These are phyloP conservation scores for Crioceris asparagi DNA, from an alignment of 2,888 invertebrate species.

Conservation along the genomic window DNA sequence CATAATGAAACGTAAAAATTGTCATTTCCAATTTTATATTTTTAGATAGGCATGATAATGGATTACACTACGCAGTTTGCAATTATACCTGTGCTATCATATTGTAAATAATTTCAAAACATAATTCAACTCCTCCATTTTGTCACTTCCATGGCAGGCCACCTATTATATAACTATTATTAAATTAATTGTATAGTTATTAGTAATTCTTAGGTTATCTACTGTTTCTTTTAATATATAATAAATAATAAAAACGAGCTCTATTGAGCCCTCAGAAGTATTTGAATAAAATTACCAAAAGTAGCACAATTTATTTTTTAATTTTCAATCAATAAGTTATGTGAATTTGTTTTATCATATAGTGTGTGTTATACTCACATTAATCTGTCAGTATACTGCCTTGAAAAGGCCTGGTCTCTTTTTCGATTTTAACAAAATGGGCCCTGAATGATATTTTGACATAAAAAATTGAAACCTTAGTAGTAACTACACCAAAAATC, in stretches of 20 bases:
- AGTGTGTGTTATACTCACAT: conserved; percentile 13
- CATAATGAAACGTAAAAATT: too few relatives aligned
- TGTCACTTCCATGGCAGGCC: conserved; percentile 32
- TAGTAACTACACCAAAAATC: too few relatives aligned
- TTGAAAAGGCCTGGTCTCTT: conserved; percentile 9
- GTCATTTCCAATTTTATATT: too few relatives aligned
- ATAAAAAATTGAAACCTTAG: too few relatives aligned
- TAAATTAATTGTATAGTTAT: conserved; percentile 38
- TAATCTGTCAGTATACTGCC: conserved; percentile 6
- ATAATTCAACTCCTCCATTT: conserved; percentile 17
- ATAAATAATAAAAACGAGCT: conserved; percentile 24
- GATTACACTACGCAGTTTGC: too few relatives aligned
- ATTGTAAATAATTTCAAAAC: conserved; percentile 28
- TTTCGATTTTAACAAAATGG: too few relatives aligned
- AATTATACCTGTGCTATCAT: conserved; percentile 23
- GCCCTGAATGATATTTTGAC: too few relatives aligned
- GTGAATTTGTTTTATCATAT: conserved; percentile 18
- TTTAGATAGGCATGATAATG: too few relatives aligned
- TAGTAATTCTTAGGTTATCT: conserved; percentile 35
- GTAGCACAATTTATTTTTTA: conserved; percentile 40
- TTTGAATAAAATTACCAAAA: conserved; percentile 35
- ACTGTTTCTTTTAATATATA: conserved; percentile 31
- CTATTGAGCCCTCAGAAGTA: conserved; percentile 30
- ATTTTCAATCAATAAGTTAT: conserved; percentile 22
- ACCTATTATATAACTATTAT: conserved; percentile 24